Conservation (phyloP, 2,113 vertebrate genomes). For the Potamarius usumacintae region DNA sequence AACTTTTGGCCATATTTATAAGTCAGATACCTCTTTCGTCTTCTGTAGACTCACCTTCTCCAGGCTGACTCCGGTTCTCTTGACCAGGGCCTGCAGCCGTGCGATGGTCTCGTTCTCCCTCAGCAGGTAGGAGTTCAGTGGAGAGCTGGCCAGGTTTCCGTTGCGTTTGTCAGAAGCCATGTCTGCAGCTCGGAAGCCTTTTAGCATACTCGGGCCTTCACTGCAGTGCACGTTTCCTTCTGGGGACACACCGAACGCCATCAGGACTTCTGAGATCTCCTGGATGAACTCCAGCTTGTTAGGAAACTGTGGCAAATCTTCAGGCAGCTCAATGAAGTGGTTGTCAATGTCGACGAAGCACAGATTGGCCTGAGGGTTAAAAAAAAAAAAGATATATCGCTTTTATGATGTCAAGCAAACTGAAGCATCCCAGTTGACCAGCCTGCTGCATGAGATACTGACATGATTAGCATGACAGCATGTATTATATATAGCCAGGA, state of each 20-base stretch:
- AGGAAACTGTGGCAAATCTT: slow-evolving; percentile 96
- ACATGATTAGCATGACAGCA: not conserved
- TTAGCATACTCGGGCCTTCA: slow-evolving; percentile 83
- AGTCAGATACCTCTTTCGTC: not conserved
- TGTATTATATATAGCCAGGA: not conserved
- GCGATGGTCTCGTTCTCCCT: slow-evolving; percentile 97
- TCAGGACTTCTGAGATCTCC: slow-evolving; percentile 93
- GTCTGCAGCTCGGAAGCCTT: slow-evolving; percentile 80
- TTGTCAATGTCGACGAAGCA: slow-evolving; percentile 99
- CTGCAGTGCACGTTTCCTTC: slow-evolving; percentile 88
- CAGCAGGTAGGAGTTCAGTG: slow-evolving; percentile 88
- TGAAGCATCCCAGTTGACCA: not conserved
- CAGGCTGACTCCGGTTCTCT: slow-evolving; percentile 93
- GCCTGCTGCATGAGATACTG: not conserved
- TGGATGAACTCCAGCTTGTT: slow-evolving; percentile 98
- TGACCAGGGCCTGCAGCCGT: slow-evolving; percentile 92
- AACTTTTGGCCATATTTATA: not conserved
- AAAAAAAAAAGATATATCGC: not conserved
- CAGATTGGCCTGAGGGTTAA: slow-evolving; percentile 84
- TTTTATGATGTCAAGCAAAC: not conserved
- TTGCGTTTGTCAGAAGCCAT: slow-evolving; percentile 92
- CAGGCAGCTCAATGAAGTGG: slow-evolving; percentile 95
- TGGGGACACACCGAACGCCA: slow-evolving; percentile 88
- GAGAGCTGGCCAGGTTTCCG: slow-evolving; percentile 86
- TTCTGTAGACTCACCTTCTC: slow-evolving; percentile 82